Base-by-base conservation (phyloP, 2,113 vertebrate species). In the Nothobranchius furzeri region DNA sequence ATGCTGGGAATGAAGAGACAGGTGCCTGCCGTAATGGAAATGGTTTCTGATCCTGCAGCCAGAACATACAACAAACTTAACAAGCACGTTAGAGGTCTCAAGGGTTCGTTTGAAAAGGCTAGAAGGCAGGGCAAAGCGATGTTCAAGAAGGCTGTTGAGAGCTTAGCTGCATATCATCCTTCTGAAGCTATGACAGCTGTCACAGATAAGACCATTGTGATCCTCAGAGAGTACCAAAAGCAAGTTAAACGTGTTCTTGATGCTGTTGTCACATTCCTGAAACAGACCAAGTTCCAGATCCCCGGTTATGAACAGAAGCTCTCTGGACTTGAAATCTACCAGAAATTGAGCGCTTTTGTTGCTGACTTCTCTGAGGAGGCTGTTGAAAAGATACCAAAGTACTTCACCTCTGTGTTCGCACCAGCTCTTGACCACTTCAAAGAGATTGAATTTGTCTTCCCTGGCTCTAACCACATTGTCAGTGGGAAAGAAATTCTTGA, bases 251-350 rank as follows among this genome's bases (percentile, higher is more conserved):
- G 45, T 2, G 15, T 95, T 7, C 80, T 95, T 71, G 91, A 94
- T 60, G 93, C 93, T 30, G 72, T 88, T 60, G 86, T 93, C 59
- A 85, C 91, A 67, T 94, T 94, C 87, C 72, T 97, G 59, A 94
- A 88, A 70, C 88, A 88, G 50, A 94, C 92, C 50, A 93, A 73
- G 73, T 94, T 96, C 85, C 92, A 91, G 61, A 70, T 96, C 15
- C 95, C 94, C 47, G 94, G 94, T 1, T 78, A 89, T 53, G 56
- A 78, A 12, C 55, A 83, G 12, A 91, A 67, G 13, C 89, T 94
- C 52, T 94, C 94, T 24, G 89, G 87, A 12, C 89, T 94, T 74
- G 93, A 98, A 70, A 66, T 96, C 70, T 95, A 88, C 71, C 35
- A 83, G 1, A 83, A 88, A 76, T 73, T 68, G 25, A 88, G 78